Base-by-base conservation (phyloP, 53 echinoderm and acorn worm species). In the Echinometra lucunter region DNA sequence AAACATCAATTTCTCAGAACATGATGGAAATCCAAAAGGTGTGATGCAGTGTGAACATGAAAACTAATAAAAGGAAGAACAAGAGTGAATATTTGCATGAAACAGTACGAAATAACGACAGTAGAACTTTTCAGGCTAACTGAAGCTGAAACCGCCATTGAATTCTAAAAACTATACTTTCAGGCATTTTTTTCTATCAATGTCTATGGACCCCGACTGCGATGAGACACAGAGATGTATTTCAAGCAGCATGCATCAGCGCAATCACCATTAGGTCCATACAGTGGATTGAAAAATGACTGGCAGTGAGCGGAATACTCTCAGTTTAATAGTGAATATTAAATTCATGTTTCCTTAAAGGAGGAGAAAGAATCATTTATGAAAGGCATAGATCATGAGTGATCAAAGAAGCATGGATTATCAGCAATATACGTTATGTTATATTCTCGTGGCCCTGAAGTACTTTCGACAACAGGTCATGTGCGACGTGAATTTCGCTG, bases 91-190 rank as follows among this genome's bases (percentile, higher is more conserved):
- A n/a, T 85, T 45, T 49, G 85, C 49, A 85, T 49, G 49, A 85
- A 13, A 27, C 28, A 15, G 7, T 85, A 3, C 85, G n/a, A 27
- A 28, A 49, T n/a, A 78, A 30, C 15, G 49, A 85, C 30, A 49
- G 53, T 2, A 47, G 28, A 47, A 15, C 30, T 49, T 85, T 85
- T 85, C 28, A 49, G 13, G 45, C 85, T 44, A 34, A 44, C 42
- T 49, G 49, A 49, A 47, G 49, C 47, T 85, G 45, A 85, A 85
- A 85, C 2, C 85, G 85, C 85, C 30, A 47, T 85, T 85, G 27
- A n/a, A 16, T 85, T 85, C 85, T 85, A 85, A 85, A n/a, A 49
- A 9, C 30, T 85, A 85, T 85, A 47, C 85, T 85, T 85, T 85
- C 49, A 85, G 49, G 28, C 49, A 12, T 47, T 85, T n/a, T 85